phyloP scores from a whole-genome alignment of 1,140 invertebrate species.

The Theocolax elegans region DNA sequence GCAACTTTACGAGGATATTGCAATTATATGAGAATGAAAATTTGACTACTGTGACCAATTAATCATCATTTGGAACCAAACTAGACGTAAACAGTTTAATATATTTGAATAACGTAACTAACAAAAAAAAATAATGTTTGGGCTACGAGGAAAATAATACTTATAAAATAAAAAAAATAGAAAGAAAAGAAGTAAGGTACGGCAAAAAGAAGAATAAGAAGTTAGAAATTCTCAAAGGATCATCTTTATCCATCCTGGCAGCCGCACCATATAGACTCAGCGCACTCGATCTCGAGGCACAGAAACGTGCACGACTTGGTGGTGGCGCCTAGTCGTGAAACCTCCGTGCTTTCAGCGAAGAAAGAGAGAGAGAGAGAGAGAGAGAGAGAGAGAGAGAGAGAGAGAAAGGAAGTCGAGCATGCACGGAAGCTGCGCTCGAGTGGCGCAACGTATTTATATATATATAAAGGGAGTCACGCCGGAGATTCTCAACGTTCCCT shows the following conservation, averaged over 20 bases:
- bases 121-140: no score
- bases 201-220: background rate
- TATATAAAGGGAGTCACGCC: background rate
- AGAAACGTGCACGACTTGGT: constrained; percentile 9
- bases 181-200: no score
- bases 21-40: no score
- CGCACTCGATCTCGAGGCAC: background rate
- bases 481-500: constrained; percentile 16
- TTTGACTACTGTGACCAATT: no score
- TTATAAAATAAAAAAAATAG: no score
- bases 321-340: constrained; percentile 9
- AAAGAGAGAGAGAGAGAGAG: constrained; percentile 38
- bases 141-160: no score
- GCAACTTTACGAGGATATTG: no score
- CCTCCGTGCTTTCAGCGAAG: background rate
- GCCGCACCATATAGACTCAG: background rate
- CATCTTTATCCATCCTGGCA: background rate
- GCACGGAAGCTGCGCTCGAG: constrained; percentile 1
- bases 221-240: background rate
- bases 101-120: no score
- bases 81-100: no score
- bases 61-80: no score
- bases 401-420: background rate
- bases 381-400: constrained; percentile 10
- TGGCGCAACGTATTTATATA: background rate